These are phyloP conservation scores for Oryzias dopingdopingensis DNA, from an alignment of 2,797 vertebrate species.

Conservation along the genomic window DNA sequence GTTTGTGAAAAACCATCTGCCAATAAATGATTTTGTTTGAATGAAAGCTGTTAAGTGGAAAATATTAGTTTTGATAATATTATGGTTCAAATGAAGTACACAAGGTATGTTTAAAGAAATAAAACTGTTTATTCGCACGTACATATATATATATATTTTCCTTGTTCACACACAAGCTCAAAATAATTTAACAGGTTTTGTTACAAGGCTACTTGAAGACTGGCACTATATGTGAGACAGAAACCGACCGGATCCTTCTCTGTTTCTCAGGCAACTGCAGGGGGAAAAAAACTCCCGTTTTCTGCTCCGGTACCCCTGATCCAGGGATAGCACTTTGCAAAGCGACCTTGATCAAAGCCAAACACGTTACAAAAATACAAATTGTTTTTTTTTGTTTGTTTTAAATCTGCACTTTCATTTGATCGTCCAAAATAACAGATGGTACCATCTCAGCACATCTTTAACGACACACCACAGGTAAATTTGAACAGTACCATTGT, in stretches of 20 bases:
- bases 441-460: slow-evolving; percentile 60
- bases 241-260: slow-evolving; percentile 70
- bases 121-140: slow-evolving; percentile 83
- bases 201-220: slow-evolving; percentile 80
- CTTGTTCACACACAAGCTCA: slow-evolving; percentile 76
- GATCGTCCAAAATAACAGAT: slow-evolving; percentile 71
- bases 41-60: not conserved
- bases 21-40: not conserved
- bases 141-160: slow-evolving; percentile 42
- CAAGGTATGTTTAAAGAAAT: slow-evolving; percentile 81
- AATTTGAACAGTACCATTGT: slow-evolving; percentile 65
- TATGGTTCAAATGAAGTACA: slow-evolving; percentile 31
- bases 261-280: slow-evolving; percentile 67
- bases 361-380: slow-evolving; percentile 70
- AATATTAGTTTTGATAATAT: too few species aligned
- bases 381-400: not conserved
- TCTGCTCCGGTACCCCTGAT: slow-evolving; percentile 12
- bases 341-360: slow-evolving; percentile 62
- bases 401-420: slow-evolving; percentile 66
- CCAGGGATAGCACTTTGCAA: slow-evolving; percentile 42
- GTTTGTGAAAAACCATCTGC: not conserved
- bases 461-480: slow-evolving; percentile 65
- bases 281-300: slow-evolving; percentile 21
- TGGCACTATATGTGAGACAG: slow-evolving; percentile 83
- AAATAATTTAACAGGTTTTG: slow-evolving; percentile 77